Evolutionary conservation across 1,140 invertebrate species (phyloP).

Genomic region (Phthorimaea operculella): DNA sequence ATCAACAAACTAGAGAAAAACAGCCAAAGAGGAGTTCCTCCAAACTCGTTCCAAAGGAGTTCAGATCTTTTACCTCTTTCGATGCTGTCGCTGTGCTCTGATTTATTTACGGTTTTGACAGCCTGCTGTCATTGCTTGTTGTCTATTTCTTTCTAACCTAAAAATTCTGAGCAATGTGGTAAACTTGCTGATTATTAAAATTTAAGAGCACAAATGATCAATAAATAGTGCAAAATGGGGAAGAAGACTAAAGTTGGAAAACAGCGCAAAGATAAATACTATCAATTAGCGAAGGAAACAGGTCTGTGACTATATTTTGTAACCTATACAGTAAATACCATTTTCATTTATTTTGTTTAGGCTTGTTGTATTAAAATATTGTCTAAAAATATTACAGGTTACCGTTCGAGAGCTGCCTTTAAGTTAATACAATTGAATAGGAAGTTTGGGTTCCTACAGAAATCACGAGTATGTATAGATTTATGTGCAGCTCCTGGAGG

Average conservation of each 20-base stretch:
- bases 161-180: neutral
- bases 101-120: too few relatives aligned
- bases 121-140: neutral
- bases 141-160: neutral
- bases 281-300: conserved; percentile 98
- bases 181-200: neutral
- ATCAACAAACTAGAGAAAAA: too few relatives aligned
- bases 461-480: conserved; percentile 95
- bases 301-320: conserved; percentile 71
- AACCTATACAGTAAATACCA: conserved; percentile 8
- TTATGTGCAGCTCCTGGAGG: conserved; percentile 99
- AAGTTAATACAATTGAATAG: conserved; percentile 98
- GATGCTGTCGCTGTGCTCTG: too few relatives aligned
- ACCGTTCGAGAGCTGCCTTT: conserved; percentile 96
- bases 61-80: too few relatives aligned
- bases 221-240: conserved; percentile 79
- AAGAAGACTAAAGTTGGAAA: conserved; percentile 98
- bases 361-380: too few relatives aligned
- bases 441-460: conserved; percentile 97
- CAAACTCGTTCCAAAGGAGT: too few relatives aligned
- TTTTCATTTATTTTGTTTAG: too few relatives aligned
- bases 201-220: neutral
- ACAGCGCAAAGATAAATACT: conserved; percentile 97
- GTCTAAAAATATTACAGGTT: conserved; percentile 74
- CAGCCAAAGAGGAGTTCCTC: too few relatives aligned